phyloP scores from a whole-genome alignment of 2,113 vertebrate genomes.

The Pseudonaja textilis region DNA sequence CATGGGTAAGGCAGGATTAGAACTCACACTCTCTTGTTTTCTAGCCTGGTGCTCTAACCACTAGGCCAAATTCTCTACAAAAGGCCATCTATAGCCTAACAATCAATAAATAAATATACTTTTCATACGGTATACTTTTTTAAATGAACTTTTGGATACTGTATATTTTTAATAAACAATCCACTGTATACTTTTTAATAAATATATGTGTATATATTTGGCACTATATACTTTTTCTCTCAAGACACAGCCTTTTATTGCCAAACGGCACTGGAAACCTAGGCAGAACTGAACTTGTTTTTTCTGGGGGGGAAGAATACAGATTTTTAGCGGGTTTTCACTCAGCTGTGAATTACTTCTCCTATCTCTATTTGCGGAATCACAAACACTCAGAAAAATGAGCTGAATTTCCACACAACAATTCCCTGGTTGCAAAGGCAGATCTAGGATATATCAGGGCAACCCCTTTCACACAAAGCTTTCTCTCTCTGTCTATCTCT shows the following conservation, averaged over 20 bases:
- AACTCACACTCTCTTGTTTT: no score
- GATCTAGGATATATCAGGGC: not conserved
- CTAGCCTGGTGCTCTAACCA: no score
- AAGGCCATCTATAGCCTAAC: no score
- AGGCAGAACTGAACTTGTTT: not conserved
- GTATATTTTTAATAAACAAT: no score
- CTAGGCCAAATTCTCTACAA: no score
- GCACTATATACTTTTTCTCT: not conserved
- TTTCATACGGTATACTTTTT: no score
- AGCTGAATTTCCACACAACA: not conserved
- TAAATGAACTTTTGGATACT: no score
- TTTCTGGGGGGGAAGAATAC: rapidly evolving
- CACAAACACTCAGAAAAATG: not conserved
- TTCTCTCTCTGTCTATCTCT: no score
- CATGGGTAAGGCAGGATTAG: no score
- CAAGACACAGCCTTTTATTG: not conserved
- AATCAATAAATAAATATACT: no score
- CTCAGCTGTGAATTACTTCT: not conserved
- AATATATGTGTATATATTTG: no score
- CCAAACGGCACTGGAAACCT: not conserved
- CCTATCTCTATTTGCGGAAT: not conserved
- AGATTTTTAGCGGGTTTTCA: not conserved
- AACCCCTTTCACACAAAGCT: not conserved
- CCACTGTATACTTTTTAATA: no score
- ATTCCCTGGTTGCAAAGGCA: not conserved